phyloP scores from a whole-genome alignment of 2,888 invertebrate genomes.

The Mimachlamys varia region DNA sequence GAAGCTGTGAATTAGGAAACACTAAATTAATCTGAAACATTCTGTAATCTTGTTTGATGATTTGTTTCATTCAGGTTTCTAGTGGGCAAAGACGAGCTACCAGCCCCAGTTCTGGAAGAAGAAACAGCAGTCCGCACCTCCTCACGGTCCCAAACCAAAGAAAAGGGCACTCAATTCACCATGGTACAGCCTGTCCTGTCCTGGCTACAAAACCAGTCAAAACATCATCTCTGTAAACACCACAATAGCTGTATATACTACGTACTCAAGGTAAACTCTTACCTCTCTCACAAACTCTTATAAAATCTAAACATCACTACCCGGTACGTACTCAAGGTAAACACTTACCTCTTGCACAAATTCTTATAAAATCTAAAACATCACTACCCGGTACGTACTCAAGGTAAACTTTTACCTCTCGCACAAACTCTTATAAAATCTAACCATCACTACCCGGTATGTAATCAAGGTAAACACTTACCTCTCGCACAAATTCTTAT shows the following conservation, averaged over 20 bases:
- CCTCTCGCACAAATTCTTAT: too few relatives aligned
- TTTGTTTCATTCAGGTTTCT: slow-evolving; percentile 48
- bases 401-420: too few relatives aligned
- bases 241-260: slow-evolving; percentile 66
- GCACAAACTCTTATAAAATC: too few relatives aligned
- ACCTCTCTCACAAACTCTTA: too few relatives aligned
- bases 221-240: slow-evolving; percentile 66
- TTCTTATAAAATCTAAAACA: too few relatives aligned
- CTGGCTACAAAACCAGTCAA: slow-evolving; percentile 58
- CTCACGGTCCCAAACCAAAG: background rate
- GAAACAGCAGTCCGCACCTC: slow-evolving; percentile 25
- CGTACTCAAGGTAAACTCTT: slow-evolving; percentile 63
- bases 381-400: too few relatives aligned
- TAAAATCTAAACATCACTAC: too few relatives aligned
- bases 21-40: background rate
- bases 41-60: background rate
- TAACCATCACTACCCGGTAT: too few relatives aligned
- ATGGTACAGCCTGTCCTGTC: slow-evolving; percentile 42
- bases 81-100: slow-evolving; percentile 53
- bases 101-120: slow-evolving; percentile 46
- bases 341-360: too few relatives aligned
- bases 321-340: too few relatives aligned
- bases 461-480: too few relatives aligned
- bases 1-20: too few relatives aligned
- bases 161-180: background rate